Evolutionary conservation across 1,140 invertebrate genomes (phyloP), one percentile per base, ranked within the genome.

Genomic region (Sycobia sp.): DNA sequence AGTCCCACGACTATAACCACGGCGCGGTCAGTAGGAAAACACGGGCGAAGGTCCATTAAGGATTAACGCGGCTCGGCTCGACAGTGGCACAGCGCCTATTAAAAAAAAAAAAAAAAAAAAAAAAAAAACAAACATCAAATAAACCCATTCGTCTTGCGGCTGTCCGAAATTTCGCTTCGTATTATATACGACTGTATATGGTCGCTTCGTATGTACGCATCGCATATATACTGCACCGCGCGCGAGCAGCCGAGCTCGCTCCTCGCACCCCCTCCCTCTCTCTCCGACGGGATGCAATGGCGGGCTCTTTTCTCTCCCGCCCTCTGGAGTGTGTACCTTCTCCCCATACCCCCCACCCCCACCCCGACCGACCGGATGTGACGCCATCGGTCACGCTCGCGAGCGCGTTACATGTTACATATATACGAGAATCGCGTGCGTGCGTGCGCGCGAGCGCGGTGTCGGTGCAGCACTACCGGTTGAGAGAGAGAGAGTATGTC

Each of bases 301-400:
- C 29, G 29, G 29, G 29, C n/a, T n/a, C 18, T 53, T 13, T 14
- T 3, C 18, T 13, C 5, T 4, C 50, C 5, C 1, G 18, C 14
- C 16, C n/a, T 32, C n/a, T n/a, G n/a, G n/a, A n/a, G n/a, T n/a
- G n/a, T n/a, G n/a, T n/a, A n/a, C n/a, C n/a, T n/a, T n/a, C n/a
- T n/a, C n/a, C n/a, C n/a, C n/a, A n/a, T n/a, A n/a, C n/a, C n/a
- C n/a, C n/a, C n/a, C n/a, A n/a, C n/a, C n/a, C n/a, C n/a, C n/a
- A n/a, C n/a, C n/a, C n/a, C n/a, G n/a, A n/a, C n/a, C n/a, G n/a
- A 7, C 46, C 46, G 57, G 57, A 50, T 39, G 23, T 50, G 57
- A 36, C 57, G 57, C 51, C 57, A 51, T 60, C 57, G 47, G 57
- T 51, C 47, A 51, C 46, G 39, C 47, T 44, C 23, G 18, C 53